Percentiles rank a stretch among this genome's conserved stretches.
Evolutionary conservation across 2,888 invertebrate genomes (phyloP).

Genomic region (Euspilapteryx auroguttella): DNA sequence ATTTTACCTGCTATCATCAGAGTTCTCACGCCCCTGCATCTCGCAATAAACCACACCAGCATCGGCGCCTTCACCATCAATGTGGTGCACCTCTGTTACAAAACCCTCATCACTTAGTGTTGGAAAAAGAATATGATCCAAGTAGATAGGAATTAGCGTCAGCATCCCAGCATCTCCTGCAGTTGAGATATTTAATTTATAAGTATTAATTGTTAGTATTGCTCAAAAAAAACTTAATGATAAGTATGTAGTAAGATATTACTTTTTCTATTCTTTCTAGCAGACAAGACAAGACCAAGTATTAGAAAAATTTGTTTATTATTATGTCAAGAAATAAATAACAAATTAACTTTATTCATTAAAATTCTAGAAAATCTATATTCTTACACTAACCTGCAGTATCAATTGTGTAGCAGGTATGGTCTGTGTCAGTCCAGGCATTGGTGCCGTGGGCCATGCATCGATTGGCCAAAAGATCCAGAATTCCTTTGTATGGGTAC

Average conservation of each 20-base stretch:
- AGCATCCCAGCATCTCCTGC: constrained; percentile 83
- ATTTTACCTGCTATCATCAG: constrained; percentile 66
- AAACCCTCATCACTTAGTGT: constrained; percentile 80
- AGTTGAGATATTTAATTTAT: too few species aligned
- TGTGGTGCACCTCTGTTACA: constrained; percentile 89
- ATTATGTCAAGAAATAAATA: too few species aligned
- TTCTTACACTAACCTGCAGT: too few species aligned
- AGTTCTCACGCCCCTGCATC: constrained; percentile 87
- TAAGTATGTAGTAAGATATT: too few species aligned
- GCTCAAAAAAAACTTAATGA: too few species aligned
- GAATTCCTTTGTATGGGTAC: constrained; percentile 87
- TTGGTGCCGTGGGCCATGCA: constrained; percentile 91
- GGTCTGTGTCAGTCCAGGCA: constrained; percentile 85
- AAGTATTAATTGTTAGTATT: too few species aligned
- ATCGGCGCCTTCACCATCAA: constrained; percentile 85
- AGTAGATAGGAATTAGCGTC: constrained; percentile 84
- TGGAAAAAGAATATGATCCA: constrained; percentile 88
- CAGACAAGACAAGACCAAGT: too few species aligned
- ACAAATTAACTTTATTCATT: too few species aligned
- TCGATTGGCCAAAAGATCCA: constrained; percentile 86
- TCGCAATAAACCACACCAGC: constrained; percentile 96
- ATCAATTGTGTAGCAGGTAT: constrained; percentile 87
- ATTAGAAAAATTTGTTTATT: too few species aligned
- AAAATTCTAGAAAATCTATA: too few species aligned
- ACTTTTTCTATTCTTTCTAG: too few species aligned